phyloP scores from a whole-genome alignment of 2,888 invertebrate species.

The Autographa gamma region DNA sequence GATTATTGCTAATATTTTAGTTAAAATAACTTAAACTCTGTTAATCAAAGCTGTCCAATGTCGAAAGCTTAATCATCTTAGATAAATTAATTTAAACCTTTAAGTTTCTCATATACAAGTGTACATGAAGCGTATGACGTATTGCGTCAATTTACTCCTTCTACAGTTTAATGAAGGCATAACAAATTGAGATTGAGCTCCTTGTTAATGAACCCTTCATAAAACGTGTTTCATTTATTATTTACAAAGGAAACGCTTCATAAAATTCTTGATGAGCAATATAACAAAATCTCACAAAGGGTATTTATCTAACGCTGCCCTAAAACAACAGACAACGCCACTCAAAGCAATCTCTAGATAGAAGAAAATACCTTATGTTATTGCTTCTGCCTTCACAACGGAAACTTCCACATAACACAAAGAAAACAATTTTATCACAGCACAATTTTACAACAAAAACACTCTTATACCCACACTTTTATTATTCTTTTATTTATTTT shows the following conservation, averaged over 20 bases:
- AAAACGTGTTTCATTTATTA: neutral
- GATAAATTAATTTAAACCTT: neutral
- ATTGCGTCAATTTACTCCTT: neutral
- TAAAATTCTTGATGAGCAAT: neutral
- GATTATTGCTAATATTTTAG: neutral
- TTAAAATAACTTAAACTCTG: neutral
- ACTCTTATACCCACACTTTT: slow-evolving; percentile 21
- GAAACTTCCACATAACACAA: slow-evolving; percentile 32
- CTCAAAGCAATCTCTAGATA: slow-evolving; percentile 9
- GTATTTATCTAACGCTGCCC: slow-evolving; percentile 9
- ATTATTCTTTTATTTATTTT: neutral
- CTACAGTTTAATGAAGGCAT: neutral
- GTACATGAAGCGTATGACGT: neutral
- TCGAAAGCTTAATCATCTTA: neutral
- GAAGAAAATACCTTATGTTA: slow-evolving; percentile 49
- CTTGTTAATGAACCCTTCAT: neutral
- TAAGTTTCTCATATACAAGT: neutral
- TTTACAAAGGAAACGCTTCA: slow-evolving; percentile 12
- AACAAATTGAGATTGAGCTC: neutral
- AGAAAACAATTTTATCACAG: slow-evolving; percentile 39
- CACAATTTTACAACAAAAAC: slow-evolving; percentile 26
- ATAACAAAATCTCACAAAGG: slow-evolving; percentile 8
- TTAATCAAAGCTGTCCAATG: neutral
- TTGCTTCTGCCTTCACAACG: slow-evolving; percentile 25
- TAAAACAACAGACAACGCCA: slow-evolving; percentile 23